Evolutionary conservation across 2,888 invertebrate genomes (phyloP).

Genomic region (Galeruca laticollis): DNA sequence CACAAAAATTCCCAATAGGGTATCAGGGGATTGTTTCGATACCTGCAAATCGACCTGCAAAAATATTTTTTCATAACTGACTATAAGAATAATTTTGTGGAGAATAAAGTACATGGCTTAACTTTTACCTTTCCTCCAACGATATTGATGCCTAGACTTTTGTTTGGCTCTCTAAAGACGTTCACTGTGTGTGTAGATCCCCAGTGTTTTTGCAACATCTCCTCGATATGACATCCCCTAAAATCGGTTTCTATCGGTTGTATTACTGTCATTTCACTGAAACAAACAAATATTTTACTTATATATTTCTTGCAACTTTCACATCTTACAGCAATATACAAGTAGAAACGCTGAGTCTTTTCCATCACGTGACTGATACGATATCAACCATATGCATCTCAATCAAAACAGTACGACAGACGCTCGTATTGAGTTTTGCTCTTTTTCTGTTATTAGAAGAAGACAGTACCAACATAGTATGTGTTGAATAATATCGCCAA

Average conservation of each 20-base stretch:
- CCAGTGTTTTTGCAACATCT: conserved; percentile 81
- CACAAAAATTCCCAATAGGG: conserved; percentile 95
- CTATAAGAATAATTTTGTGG: conserved; percentile 17
- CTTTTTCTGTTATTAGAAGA: too few relatives aligned
- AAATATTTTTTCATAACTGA: conserved; percentile 22
- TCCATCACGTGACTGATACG: too few relatives aligned
- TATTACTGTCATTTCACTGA: conserved; percentile 60
- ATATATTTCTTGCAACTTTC: background rate
- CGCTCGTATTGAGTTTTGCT: too few relatives aligned
- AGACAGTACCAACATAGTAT: too few relatives aligned
- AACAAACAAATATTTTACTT: conserved; percentile 36
- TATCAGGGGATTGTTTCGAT: conserved; percentile 69
- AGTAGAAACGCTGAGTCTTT: too few relatives aligned
- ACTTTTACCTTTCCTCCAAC: conserved; percentile 88
- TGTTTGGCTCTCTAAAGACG: conserved; percentile 78
- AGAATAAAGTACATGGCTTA: background rate
- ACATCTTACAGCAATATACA: background rate
- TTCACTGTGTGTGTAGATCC: conserved; percentile 83
- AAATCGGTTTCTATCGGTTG: conserved; percentile 55
- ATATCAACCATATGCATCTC: too few relatives aligned
- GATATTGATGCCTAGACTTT: conserved; percentile 95
- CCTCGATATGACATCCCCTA: conserved; percentile 65
- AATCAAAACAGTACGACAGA: too few relatives aligned
- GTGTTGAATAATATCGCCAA: too few relatives aligned
- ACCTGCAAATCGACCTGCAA: conserved; percentile 81